phyloP scores from a whole-genome alignment of 1,140 invertebrate genomes.

The Hylyphantes graminicola region DNA sequence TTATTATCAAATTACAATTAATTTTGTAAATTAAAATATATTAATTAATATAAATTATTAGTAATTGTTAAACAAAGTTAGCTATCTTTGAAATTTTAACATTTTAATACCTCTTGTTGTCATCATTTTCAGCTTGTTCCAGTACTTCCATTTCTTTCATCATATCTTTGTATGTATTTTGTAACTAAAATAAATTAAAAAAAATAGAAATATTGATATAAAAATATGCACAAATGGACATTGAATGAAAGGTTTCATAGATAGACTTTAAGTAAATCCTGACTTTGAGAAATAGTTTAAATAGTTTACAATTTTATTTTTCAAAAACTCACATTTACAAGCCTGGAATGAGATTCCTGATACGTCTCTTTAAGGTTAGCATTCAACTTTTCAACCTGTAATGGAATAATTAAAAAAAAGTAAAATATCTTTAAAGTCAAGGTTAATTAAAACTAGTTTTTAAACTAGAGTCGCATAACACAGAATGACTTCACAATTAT shows the following conservation, averaged over 20 bases:
- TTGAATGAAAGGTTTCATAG: background rate
- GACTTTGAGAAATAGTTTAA: background rate
- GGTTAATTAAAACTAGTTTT: background rate
- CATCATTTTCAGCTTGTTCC: slow-evolving; percentile 66
- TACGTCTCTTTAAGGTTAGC: slow-evolving; percentile 34
- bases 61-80: background rate
- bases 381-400: slow-evolving; percentile 41
- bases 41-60: background rate
- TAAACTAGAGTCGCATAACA: too few relatives aligned
- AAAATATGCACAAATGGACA: background rate
- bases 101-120: slow-evolving; percentile 69
- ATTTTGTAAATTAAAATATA: background rate
- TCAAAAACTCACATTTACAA: slow-evolving; percentile 14
- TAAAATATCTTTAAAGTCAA: slow-evolving; percentile 7
- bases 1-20: background rate
- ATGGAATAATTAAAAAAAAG: slow-evolving; percentile 9
- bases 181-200: slow-evolving; percentile 18
- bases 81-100: background rate
- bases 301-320: background rate
- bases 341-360: slow-evolving; percentile 41
- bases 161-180: slow-evolving; percentile 35
- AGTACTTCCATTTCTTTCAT: slow-evolving; percentile 69
- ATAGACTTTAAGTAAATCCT: background rate
- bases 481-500: too few relatives aligned
- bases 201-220: background rate